These are phyloP conservation scores for Gallinago paraguaiae DNA, from an alignment of 2,113 vertebrate genomes.

Conservation along the genomic window DNA sequence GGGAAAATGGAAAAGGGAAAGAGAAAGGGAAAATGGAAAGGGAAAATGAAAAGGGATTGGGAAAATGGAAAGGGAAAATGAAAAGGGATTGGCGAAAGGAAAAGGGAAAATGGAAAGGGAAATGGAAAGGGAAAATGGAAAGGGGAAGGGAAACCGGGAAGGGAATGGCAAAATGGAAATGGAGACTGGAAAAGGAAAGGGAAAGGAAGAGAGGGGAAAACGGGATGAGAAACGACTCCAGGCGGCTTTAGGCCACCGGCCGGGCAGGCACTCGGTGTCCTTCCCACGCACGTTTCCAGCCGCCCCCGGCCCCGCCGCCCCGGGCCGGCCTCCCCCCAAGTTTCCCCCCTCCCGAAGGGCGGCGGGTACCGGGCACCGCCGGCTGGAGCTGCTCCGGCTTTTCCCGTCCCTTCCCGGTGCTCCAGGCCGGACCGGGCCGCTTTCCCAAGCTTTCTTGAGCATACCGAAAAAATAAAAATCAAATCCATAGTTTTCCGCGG, in stretches of 20 bases:
- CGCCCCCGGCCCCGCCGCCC: rapidly evolving
- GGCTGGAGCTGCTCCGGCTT: neutral
- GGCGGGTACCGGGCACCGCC: too few species aligned
- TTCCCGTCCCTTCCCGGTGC: neutral
- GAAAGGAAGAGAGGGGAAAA: neutral
- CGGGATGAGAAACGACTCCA: neutral
- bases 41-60: too few species aligned
- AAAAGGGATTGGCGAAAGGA: too few species aligned
- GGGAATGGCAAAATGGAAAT: neutral
- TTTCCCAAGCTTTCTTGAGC: neutral
- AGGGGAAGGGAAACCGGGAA: neutral
- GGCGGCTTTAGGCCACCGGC: neutral
- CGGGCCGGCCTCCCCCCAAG: neutral
- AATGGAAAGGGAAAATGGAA: neutral
- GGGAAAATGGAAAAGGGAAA: too few species aligned
- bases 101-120: too few species aligned
- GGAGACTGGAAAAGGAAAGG: neutral
- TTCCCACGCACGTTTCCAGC: neutral
- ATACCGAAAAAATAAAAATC: neutral
- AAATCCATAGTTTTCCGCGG: neutral
- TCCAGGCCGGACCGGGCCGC: neutral
- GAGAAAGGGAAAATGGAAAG: too few species aligned
- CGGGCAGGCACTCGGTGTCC: neutral
- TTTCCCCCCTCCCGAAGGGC: too few species aligned
- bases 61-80: too few species aligned